These are phyloP conservation scores for Dolichallabes microphthalmus DNA, from an alignment of 2,113 vertebrate genomes.

Conservation along the genomic window DNA sequence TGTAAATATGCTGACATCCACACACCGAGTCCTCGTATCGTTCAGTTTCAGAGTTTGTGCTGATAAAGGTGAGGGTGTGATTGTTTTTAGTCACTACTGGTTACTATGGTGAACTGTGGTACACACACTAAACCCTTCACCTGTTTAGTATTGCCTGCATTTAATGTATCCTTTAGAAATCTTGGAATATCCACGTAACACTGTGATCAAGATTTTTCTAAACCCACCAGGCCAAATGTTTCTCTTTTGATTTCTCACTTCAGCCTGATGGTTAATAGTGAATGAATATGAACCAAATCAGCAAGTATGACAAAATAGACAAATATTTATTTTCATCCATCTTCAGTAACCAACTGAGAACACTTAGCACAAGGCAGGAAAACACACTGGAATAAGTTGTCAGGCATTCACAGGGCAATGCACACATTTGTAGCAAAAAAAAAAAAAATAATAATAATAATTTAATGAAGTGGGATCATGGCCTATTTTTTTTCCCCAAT, in stretches of 20 bases:
- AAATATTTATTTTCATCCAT: neutral
- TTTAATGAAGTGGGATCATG: neutral
- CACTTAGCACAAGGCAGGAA: neutral
- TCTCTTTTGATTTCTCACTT: neutral
- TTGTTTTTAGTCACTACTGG: neutral
- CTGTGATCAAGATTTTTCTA: neutral
- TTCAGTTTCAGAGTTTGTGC: slow-evolving; percentile 21
- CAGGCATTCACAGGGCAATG: neutral
- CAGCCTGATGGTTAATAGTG: neutral
- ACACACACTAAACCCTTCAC: neutral
- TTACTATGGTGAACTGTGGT: neutral
- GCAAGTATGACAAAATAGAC: neutral
- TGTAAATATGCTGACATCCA: slow-evolving; percentile 28
- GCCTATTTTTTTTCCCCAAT: neutral
- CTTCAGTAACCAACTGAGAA: neutral
- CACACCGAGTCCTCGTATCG: slow-evolving; percentile 30
- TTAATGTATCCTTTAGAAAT: too few relatives aligned
- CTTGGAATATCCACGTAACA: neutral
- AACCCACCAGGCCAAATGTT: neutral
- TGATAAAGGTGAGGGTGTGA: neutral
- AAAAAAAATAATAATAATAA: too few relatives aligned
- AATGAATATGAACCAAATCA: neutral
- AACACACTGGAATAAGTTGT: neutral
- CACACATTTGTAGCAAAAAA: neutral
- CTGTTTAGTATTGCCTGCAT: neutral